phyloP scores from a whole-genome alignment of 2,113 vertebrate genomes.

The Myotis davidii region DNA sequence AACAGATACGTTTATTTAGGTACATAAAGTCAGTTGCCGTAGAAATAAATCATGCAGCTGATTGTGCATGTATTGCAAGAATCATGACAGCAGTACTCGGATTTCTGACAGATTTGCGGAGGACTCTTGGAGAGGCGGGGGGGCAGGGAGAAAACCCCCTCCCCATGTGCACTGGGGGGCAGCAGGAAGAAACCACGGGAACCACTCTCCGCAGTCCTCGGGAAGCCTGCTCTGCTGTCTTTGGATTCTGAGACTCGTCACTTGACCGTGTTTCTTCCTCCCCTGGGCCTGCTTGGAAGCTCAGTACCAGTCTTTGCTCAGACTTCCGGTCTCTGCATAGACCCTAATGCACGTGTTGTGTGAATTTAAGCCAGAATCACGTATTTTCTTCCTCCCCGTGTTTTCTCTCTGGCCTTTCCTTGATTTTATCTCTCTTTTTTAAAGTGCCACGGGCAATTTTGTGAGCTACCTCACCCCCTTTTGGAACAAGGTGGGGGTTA shows the following conservation, averaged over 20 bases:
- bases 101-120: neutral
- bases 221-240: neutral
- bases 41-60: neutral
- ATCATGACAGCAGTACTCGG: too few species aligned
- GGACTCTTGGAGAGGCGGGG: neutral
- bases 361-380: neutral
- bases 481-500: too few species aligned
- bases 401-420: neutral
- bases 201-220: accelerated
- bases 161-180: accelerated
- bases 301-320: neutral
- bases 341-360: neutral
- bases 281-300: neutral
- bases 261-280: neutral
- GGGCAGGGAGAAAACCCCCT: neutral
- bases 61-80: neutral
- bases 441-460: neutral
- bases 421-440: neutral
- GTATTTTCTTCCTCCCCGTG: neutral
- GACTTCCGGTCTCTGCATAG: neutral
- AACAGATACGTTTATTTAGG: neutral
- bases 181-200: neutral
- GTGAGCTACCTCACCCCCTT: too few species aligned
- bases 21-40: neutral
- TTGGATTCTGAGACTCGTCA: too few species aligned